Evolutionary conservation across 64 coral and sea anemone species (phyloP).

Genomic region (Stichodactyla helianthus): DNA sequence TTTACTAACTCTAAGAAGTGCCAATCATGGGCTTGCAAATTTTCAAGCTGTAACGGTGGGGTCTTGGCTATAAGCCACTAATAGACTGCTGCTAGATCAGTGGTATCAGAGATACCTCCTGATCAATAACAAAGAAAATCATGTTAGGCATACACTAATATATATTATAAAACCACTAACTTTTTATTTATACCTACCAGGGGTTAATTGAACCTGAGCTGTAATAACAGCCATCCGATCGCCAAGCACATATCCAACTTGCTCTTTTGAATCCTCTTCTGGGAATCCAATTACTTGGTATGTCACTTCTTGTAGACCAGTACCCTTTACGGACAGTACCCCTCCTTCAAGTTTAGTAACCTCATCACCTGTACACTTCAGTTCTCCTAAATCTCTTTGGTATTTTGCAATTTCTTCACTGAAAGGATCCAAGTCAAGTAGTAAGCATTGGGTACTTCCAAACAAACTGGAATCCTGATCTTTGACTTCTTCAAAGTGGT

Average conservation of each 20-base stretch:
- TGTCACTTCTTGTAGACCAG: slow-evolving; percentile 43
- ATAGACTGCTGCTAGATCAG: no score
- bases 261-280: slow-evolving; percentile 2
- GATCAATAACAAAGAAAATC: no score
- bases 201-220: slow-evolving; percentile 25
- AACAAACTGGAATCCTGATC: slow-evolving; percentile 13
- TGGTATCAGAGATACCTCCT: no score
- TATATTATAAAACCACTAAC: no score
- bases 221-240: slow-evolving; percentile 18
- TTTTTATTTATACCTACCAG: slow-evolving; percentile 20
- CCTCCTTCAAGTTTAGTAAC: slow-evolving; percentile 35
- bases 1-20: neutral
- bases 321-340: slow-evolving; percentile 37
- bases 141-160: no score
- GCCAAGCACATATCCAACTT: slow-evolving; percentile 40
- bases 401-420: slow-evolving; percentile 19
- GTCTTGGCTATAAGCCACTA: no score
- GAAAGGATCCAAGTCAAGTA: slow-evolving; percentile 44
- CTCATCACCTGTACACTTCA: slow-evolving; percentile 19
- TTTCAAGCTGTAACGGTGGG: no score
- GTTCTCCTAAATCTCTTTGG: slow-evolving; percentile 52
- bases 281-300: slow-evolving; percentile 35
- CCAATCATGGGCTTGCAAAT: no score
- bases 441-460: slow-evolving; percentile 31
- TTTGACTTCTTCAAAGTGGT: neutral